Evolutionary conservation across 2,113 vertebrate species (phyloP).

Genomic region (Podocnemis expansa): DNA sequence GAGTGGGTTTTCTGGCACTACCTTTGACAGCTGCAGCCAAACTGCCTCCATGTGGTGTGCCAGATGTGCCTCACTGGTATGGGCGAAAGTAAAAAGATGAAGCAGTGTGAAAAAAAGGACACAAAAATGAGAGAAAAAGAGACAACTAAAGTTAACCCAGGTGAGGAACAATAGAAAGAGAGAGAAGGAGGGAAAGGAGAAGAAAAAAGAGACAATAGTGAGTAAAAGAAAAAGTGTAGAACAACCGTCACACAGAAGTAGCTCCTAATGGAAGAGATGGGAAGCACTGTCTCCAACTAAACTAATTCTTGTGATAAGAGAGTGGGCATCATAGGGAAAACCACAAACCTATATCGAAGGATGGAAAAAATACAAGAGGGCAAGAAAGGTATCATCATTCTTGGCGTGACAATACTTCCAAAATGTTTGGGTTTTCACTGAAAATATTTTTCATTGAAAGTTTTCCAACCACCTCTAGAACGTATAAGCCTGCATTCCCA

Average conservation of each 20-base stretch:
- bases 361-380: neutral
- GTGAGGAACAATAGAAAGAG: neutral
- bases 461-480: neutral
- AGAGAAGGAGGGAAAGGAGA: neutral
- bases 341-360: neutral
- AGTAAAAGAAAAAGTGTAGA: neutral
- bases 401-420: neutral
- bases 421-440: neutral
- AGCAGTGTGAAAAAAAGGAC: neutral
- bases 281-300: neutral
- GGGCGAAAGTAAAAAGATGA: neutral
- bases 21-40: neutral
- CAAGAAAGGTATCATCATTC: accelerated
- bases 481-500: neutral
- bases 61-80: neutral
- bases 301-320: neutral
- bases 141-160: neutral
- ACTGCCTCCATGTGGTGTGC: neutral
- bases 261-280: neutral
- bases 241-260: accelerated
- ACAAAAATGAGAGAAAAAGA: neutral
- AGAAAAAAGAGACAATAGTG: neutral
- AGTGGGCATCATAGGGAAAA: neutral
- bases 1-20: neutral
- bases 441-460: neutral